These are phyloP conservation scores for Antigone vipio DNA, from an alignment of 2,113 vertebrate species.

Conservation along the genomic window DNA sequence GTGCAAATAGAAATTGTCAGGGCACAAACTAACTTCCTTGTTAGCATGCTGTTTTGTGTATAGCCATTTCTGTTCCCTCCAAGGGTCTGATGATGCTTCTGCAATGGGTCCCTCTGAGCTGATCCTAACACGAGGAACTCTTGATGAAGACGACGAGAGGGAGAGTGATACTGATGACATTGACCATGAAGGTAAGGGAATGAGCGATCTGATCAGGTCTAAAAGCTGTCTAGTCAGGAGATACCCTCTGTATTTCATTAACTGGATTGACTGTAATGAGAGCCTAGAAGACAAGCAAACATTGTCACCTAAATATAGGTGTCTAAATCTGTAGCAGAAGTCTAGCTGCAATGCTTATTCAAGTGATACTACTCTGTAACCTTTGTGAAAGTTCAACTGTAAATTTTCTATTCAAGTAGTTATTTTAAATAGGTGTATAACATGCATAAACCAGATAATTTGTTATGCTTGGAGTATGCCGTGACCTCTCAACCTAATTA, in stretches of 20 bases:
- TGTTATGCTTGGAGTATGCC: not conserved
- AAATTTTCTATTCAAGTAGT: not conserved
- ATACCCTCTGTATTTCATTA: not conserved
- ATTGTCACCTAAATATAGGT: not conserved
- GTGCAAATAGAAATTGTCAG: not conserved
- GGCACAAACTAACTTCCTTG: not conserved
- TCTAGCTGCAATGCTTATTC: not conserved
- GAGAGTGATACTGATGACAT: constrained; percentile 92
- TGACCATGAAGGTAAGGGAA: constrained; percentile 85
- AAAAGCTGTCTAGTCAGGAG: not conserved
- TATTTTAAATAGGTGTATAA: not conserved
- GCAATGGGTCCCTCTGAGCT: constrained; percentile 83
- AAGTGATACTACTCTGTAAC: not conserved
- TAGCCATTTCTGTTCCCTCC: not conserved
- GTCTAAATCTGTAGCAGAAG: not conserved
- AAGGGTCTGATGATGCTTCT: constrained; percentile 47
- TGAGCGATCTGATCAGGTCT: not conserved
- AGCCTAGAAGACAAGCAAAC: not conserved
- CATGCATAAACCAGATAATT: not conserved
- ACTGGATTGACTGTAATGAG: not conserved
- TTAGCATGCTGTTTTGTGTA: not conserved
- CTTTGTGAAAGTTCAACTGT: not conserved
- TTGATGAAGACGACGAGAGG: constrained; percentile 78
- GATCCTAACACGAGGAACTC: constrained; percentile 87
- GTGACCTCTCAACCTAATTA: not conserved